A percentile compares a stretch with the other conserved stretches of the same genome.
These are phyloP conservation scores for Petaurus breviceps DNA, from an alignment of 2,113 vertebrate species.

Conservation along the genomic window DNA sequence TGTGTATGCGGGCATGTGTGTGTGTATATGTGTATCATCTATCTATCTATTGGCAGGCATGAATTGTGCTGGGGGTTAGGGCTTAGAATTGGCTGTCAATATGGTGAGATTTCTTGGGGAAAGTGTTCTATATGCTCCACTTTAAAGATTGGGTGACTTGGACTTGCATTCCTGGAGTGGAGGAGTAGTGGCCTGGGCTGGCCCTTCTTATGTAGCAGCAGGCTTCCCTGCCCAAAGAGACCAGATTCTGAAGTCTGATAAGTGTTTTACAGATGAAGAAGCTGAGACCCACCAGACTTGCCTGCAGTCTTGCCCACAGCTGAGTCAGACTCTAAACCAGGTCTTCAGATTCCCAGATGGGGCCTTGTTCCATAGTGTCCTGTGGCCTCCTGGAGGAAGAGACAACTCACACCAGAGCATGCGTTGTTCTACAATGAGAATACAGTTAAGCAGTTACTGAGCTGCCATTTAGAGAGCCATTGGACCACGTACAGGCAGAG, in stretches of 20 bases:
- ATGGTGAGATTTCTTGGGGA: not conserved
- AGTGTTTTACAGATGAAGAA: not conserved
- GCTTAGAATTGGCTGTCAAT: not conserved
- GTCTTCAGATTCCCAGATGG: not conserved
- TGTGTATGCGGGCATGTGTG: not conserved
- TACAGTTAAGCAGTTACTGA: not conserved
- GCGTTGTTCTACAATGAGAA: not conserved
- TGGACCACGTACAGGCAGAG: not conserved
- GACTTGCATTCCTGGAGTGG: not conserved
- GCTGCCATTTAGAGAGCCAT: not conserved
- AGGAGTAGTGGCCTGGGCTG: not conserved
- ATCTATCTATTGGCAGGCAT: not conserved
- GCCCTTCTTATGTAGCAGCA: not conserved
- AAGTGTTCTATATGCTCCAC: not conserved
- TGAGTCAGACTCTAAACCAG: not conserved
- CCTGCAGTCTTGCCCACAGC: not conserved
- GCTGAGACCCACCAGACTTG: not conserved
- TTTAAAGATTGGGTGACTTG: not conserved
- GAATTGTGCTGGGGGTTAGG: not conserved
- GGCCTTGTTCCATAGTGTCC: not conserved
- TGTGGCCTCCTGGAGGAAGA: not conserved
- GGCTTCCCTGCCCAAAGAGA: not conserved
- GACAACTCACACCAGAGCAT: not conserved
- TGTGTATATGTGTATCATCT: not conserved
- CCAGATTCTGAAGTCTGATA: not conserved